These are phyloP conservation scores for Misgurnus mizolepis DNA, from an alignment of 2,113 vertebrate species.

Conservation along the genomic window DNA sequence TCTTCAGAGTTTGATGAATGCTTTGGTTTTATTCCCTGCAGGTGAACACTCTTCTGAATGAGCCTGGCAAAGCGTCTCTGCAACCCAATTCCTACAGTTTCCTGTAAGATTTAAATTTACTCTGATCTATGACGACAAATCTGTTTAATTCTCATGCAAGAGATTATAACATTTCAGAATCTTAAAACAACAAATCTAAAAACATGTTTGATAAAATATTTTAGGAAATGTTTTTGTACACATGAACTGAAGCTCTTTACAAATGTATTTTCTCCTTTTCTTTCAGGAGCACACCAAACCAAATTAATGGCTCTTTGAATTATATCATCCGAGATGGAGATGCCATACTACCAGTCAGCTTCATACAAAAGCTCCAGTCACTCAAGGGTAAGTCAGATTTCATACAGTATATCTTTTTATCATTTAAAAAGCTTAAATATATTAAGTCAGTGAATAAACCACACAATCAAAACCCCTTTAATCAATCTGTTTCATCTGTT, in stretches of 20 bases:
- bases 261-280: not conserved
- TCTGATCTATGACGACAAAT: too few species aligned
- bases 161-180: too few species aligned
- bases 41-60: constrained; percentile 31
- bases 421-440: too few species aligned
- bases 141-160: too few species aligned
- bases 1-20: not conserved
- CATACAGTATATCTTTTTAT: too few species aligned
- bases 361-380: not conserved
- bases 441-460: not conserved
- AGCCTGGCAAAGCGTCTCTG: not conserved
- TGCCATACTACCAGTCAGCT: constrained; percentile 5
- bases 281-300: not conserved
- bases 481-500: too few species aligned
- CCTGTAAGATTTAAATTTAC: not conserved
- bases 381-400: not conserved
- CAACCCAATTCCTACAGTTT: not conserved
- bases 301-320: constrained; percentile 7
- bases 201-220: too few species aligned
- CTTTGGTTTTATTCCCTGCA: not conserved
- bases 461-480: too few species aligned
- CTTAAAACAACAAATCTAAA: too few species aligned
- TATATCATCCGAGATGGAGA: constrained; percentile 13
- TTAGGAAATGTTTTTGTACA: not conserved
- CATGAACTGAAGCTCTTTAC: not conserved